These are phyloP conservation scores for Agapostemon virescens DNA, from an alignment of 2,888 invertebrate genomes.

Conservation along the genomic window DNA sequence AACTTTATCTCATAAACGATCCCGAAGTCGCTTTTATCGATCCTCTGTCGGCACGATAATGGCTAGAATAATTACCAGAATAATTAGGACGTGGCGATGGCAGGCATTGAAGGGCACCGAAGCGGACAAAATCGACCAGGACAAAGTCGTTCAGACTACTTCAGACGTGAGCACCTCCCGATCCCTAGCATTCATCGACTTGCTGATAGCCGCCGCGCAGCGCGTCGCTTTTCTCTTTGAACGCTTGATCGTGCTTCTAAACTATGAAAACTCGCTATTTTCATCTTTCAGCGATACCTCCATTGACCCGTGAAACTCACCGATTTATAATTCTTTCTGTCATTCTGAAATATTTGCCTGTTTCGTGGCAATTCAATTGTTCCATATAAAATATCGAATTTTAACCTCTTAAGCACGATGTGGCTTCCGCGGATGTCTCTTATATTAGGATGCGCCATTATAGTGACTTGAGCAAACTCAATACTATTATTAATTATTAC, in stretches of 20 bases:
- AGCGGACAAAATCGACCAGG: slow-evolving; percentile 58
- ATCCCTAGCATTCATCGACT: slow-evolving; percentile 40
- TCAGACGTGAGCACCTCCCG: slow-evolving; percentile 42
- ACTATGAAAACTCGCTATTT: background rate
- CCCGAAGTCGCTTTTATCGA: slow-evolving; percentile 58
- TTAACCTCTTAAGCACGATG: no score
- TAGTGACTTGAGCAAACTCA: no score
- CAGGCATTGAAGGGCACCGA: slow-evolving; percentile 67
- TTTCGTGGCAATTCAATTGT: no score
- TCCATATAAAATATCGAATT: no score
- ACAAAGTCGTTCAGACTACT: slow-evolving; percentile 54
- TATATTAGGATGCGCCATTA: no score
- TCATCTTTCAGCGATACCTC: background rate
- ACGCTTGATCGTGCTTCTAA: background rate
- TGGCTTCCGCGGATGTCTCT: no score
- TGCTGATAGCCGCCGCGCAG: background rate
- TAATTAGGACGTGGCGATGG: slow-evolving; percentile 70
- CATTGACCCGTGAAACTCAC: no score
- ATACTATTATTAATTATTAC: no score
- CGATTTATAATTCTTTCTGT: background rate
- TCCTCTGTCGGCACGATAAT: slow-evolving; percentile 63
- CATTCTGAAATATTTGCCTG: background rate
- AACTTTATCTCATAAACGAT: slow-evolving; percentile 57
- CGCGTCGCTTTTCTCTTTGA: background rate
- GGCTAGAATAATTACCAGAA: slow-evolving; percentile 73